Percentiles rank a stretch among this genome's conserved stretches.
Conservation (phyloP, 2,888 invertebrate genomes). For the Apodemia duryi region DNA sequence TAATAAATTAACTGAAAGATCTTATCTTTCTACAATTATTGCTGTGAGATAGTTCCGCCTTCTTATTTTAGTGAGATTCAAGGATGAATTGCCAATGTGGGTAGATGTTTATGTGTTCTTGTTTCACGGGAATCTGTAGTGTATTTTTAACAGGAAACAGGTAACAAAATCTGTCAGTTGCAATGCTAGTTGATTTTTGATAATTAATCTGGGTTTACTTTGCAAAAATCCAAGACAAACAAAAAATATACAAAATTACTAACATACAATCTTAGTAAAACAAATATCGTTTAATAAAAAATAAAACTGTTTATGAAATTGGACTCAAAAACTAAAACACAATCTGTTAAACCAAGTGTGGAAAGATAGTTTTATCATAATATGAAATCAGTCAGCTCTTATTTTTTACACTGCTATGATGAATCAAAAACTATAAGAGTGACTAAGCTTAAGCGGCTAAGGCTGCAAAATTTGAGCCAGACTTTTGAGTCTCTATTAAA, state of each 20-base stretch:
- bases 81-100: constrained; percentile 15
- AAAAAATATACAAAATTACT: background rate
- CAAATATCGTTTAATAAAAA: too few species aligned
- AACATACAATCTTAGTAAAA: too few species aligned
- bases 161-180: constrained; percentile 14
- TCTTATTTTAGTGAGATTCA: constrained; percentile 18
- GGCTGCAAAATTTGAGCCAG: too few species aligned
- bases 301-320: too few species aligned
- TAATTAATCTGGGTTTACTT: background rate
- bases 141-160: constrained; percentile 18
- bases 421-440: too few species aligned
- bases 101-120: constrained; percentile 17
- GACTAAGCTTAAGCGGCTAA: too few species aligned
- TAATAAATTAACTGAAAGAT: constrained; percentile 13
- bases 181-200: background rate
- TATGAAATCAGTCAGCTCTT: too few species aligned
- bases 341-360: too few species aligned
- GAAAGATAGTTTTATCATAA: too few species aligned
- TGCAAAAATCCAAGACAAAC: background rate
- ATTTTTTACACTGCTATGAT: too few species aligned
- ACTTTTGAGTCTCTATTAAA: too few species aligned
- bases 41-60: constrained; percentile 17
- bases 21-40: constrained; percentile 10
- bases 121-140: constrained; percentile 10
- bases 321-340: too few species aligned